Percentiles rank a stretch among this genome's conserved stretches.
Evolutionary conservation across 2,888 invertebrate species (phyloP).

Genomic region (Unio pictorum): DNA sequence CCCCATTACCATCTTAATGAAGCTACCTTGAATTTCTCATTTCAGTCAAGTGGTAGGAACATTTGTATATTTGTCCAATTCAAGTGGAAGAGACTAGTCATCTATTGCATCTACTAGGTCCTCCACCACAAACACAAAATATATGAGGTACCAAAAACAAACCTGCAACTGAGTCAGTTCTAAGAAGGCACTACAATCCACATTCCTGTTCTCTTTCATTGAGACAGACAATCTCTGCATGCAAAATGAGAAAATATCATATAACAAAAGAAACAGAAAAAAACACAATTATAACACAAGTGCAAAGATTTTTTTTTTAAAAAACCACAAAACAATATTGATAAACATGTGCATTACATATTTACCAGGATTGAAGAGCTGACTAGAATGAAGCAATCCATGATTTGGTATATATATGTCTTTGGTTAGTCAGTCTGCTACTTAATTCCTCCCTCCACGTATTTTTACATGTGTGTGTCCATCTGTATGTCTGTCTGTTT

Average conservation of each 20-base stretch:
- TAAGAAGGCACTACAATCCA: slow-evolving; percentile 51
- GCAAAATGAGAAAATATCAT: slow-evolving; percentile 19
- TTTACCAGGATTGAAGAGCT: no score
- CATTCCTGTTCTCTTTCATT: slow-evolving; percentile 46
- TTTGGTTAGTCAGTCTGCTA: no score
- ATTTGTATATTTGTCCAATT: not conserved
- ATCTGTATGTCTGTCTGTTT: no score
- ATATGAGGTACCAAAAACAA: slow-evolving; percentile 26
- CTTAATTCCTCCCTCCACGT: no score
- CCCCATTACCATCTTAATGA: not conserved
- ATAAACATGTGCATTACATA: no score
- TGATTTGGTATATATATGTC: no score
- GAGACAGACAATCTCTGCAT: slow-evolving; percentile 55
- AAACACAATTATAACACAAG: not conserved
- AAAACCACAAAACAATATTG: no score
- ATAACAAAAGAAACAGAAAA: not conserved
- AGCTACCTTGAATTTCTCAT: not conserved
- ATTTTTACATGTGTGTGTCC: no score
- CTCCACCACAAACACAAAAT: not conserved
- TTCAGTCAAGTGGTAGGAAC: not conserved
- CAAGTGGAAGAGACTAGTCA: not conserved
- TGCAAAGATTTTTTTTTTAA: no score
- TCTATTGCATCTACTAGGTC: not conserved
- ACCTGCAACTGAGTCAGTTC: slow-evolving; percentile 55
- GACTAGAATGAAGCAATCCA: no score